Conservation (phyloP, 2,888 invertebrate genomes). For the Nomada flava region DNA sequence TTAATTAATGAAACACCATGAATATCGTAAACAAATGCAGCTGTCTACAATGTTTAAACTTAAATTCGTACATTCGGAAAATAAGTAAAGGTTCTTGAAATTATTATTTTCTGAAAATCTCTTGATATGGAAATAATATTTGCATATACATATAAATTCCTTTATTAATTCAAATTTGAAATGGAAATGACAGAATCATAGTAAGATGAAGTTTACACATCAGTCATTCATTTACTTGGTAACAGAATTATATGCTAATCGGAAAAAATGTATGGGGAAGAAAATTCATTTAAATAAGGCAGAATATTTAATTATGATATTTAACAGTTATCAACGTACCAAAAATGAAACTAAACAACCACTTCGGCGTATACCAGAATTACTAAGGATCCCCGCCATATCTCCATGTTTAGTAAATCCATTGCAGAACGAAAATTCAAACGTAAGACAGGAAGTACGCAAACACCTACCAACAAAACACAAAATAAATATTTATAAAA, state of each 20-base stretch:
- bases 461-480: background rate
- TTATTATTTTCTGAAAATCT: conserved; percentile 1
- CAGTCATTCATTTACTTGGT: background rate
- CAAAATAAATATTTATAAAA: background rate
- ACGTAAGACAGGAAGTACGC: conserved; percentile 12
- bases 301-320: background rate
- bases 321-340: conserved; percentile 66
- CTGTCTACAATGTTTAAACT: background rate
- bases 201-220: background rate
- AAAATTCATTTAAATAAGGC: background rate
- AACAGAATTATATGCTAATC: background rate
- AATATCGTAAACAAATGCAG: background rate
- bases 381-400: conserved; percentile 76
- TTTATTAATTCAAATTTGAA: background rate
- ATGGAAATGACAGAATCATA: background rate
- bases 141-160: background rate
- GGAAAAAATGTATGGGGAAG: background rate
- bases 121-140: background rate
- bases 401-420: conserved; percentile 16
- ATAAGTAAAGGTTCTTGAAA: background rate
- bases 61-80: background rate
- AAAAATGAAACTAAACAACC: conserved; percentile 73
- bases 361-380: conserved; percentile 65
- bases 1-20: background rate
- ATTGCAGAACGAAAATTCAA: conserved; percentile 17